Base-by-base conservation (phyloP, 2,888 invertebrate species). In the Mantis religiosa region DNA sequence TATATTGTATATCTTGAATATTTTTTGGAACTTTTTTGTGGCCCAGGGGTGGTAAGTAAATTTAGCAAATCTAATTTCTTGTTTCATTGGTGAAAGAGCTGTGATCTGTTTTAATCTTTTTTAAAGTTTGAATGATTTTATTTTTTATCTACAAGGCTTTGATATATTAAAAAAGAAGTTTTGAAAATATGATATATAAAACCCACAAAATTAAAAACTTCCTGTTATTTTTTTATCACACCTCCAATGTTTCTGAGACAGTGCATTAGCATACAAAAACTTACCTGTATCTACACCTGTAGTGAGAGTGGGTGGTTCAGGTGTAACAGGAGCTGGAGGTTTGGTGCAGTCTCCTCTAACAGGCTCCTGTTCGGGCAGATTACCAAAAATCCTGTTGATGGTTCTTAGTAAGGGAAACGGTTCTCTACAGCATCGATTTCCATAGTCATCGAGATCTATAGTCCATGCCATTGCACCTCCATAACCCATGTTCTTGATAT, bases 391-490 rank as follows among this genome's bases (percentile, higher is more conserved):
- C 28, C 96, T 94, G 90, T 97, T 97, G 3, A 98, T 95, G 1
- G 97, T 96, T 83, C 96, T 95, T 20, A 98, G 93, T 84, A 98
- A 93, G 0, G 98, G 97, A 91, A 96, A 97, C 0, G 97, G 93
- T 92, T 97, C 97, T 7, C 94, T 94, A 92, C 98, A 98, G 92
- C 98, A 98, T 1, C 95, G 95, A 93, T 90, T 90, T 91, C 95
- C 95, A 92, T 97, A 98, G 92, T 98, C 98, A 91, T 98, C 98
- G 91, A 98, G 92, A 92, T 98, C 98, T 3, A 97, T 95, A 0
- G 98, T 98, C 98, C 98, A 98, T 0, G 97, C 97, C 84, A 97
- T 96, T 14, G 97, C 96, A 7, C 98, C 98, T 0, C 97, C 98
- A 90, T 97, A 95, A 0, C 96, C 96, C 92, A 95, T 95, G 8